Evolutionary conservation across 2,888 invertebrate species (phyloP), one percentile per base, ranked within the genome.

Genomic region (Oxyscelio sp.): DNA sequence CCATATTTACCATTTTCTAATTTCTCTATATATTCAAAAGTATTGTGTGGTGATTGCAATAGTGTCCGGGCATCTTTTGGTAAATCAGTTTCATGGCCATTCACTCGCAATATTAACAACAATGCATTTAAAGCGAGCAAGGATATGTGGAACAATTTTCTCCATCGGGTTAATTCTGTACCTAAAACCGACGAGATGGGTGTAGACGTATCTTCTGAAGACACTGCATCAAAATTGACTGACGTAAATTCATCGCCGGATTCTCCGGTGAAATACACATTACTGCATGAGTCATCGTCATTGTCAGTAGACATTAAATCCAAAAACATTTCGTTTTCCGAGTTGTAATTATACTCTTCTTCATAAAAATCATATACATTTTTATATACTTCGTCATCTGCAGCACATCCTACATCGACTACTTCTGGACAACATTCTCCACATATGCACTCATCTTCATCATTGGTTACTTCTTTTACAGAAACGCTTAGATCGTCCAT

Each of bases 21-120:
- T 17, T n/a, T 34, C 8, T 34, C 11, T 9, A 34, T 34, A 9
- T 9, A 34, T 34, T 34, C 11, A 34, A 34, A 54, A n/a, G 52
- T 21, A 34, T 43, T 43, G 15, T 24, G 31, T 4, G 68, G 68
- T 27, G 78, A 68, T 2, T 68, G 34, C 2, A 68, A 11, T 9
- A 78, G 21, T 15, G 78, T 68, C 4, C 52, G 38, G 4, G 52
- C 48, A 59, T 50, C 43, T 27, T 59, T 59, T 8, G 78, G 78
- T 17, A 78, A 63, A 2, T 74, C 54, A 24, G 8, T n/a, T 17
- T 22, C n/a, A 24, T 78, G 78, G 8, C 68, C 61, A 43, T 15
- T 11, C 6, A 21, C 11, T 40, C 61, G 15, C 0, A 78, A 34
- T 58, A 78, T 59, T 11, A 9, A 1, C 13, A 78, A 43, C 40